A percentile compares a stretch with the other conserved stretches of the same genome.
Evolutionary conservation across 2,888 invertebrate species (phyloP).

Genomic region (Sphaerophoria rueppellii): DNA sequence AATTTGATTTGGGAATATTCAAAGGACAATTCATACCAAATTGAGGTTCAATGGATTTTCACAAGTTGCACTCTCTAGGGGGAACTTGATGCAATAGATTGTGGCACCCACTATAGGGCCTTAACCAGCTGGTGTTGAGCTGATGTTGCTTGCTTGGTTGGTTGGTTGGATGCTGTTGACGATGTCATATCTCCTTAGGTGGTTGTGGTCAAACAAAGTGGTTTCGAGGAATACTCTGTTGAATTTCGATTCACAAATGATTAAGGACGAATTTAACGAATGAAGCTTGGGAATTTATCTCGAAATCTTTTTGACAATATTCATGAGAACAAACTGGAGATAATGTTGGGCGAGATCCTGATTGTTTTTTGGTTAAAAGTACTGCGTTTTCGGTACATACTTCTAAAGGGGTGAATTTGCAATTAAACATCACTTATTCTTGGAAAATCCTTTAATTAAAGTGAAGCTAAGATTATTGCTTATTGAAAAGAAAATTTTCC

Average conservation of each 20-base stretch:
- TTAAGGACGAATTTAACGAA: slow-evolving; percentile 13
- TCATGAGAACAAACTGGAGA: not conserved
- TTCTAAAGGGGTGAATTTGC: no score
- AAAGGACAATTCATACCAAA: slow-evolving; percentile 29
- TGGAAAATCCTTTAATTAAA: no score
- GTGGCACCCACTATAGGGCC: slow-evolving; percentile 29
- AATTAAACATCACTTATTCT: no score
- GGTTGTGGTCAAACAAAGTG: slow-evolving; percentile 33
- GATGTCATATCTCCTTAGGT: slow-evolving; percentile 11
- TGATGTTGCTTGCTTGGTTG: not conserved
- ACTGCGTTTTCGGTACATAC: no score
- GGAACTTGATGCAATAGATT: slow-evolving; percentile 22
- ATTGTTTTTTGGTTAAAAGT: no score
- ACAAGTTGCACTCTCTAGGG: slow-evolving; percentile 5
- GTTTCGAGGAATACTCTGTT: slow-evolving; percentile 16
- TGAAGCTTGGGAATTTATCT: not conserved
- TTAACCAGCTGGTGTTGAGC: not conserved
- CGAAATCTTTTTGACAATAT: not conserved
- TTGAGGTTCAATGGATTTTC: slow-evolving; percentile 35
- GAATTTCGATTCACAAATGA: slow-evolving; percentile 2
- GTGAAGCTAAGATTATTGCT: no score
- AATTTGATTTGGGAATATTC: slow-evolving; percentile 57
- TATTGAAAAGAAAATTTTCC: no score
- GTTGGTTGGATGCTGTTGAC: slow-evolving; percentile 13
- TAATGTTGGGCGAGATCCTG: no score